phyloP scores from a whole-genome alignment of 2,113 vertebrate species.

The Sebastes schlegelii region DNA sequence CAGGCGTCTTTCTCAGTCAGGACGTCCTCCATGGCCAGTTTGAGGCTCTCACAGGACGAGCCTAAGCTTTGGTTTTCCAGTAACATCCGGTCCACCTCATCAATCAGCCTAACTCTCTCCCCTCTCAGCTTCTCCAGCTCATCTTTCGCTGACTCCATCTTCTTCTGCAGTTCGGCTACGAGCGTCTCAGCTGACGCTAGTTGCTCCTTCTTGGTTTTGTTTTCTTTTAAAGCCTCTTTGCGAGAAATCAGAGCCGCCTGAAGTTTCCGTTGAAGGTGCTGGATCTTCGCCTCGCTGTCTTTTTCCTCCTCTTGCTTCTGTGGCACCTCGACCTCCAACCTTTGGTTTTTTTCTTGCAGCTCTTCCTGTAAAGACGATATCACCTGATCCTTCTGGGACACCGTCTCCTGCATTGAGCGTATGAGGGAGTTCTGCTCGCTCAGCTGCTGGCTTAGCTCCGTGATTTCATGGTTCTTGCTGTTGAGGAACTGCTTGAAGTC shows the following conservation, averaged over 20 bases:
- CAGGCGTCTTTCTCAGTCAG: constrained; percentile 87
- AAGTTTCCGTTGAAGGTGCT: constrained; percentile 93
- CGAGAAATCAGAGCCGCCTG: constrained; percentile 96
- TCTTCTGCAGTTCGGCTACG: constrained; percentile 79
- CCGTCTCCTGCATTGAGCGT: constrained; percentile 80
- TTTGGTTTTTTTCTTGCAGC: constrained; percentile 85
- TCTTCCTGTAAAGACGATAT: constrained; percentile 84
- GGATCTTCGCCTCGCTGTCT: constrained; percentile 83
- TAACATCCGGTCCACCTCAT: constrained; percentile 87
- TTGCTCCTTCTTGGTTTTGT: constrained; percentile 88
- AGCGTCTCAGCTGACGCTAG: constrained; percentile 78
- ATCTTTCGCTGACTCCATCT: constrained; percentile 79
- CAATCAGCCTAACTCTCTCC: constrained; percentile 87
- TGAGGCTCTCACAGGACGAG: constrained; percentile 91
- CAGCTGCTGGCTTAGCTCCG: constrained; percentile 85
- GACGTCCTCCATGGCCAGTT: constrained; percentile 86
- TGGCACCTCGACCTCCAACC: constrained; percentile 84
- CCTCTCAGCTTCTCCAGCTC: constrained; percentile 85
- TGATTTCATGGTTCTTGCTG: constrained; percentile 86
- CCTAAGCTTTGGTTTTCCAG: constrained; percentile 90
- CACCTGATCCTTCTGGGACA: constrained; percentile 87
- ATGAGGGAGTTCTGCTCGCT: constrained; percentile 85
- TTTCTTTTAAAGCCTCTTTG: constrained; percentile 93
- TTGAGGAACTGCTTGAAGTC: constrained; percentile 83
- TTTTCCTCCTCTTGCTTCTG: constrained; percentile 82